Conservation (phyloP, 2,797 vertebrate species). For the Sebastes variabilis region DNA sequence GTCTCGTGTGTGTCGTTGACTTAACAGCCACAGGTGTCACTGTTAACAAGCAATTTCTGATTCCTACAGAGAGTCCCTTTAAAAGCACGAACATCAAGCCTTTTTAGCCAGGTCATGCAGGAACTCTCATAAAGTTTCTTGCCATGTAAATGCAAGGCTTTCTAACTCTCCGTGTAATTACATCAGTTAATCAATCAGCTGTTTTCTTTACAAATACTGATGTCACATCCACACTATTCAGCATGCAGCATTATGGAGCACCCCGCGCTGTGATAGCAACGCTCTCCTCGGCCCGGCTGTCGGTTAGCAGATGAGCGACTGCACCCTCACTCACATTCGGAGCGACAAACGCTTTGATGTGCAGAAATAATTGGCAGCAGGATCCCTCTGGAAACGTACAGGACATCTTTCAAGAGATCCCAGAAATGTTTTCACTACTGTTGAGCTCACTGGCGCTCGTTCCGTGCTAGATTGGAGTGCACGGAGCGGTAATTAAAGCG, state of each 20-base stretch:
- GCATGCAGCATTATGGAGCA: not conserved
- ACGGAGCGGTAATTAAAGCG: constrained; percentile 74
- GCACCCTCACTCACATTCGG: constrained; percentile 24
- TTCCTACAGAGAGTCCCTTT: too few relatives aligned
- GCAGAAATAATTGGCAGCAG: constrained; percentile 40
- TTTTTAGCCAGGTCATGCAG: not conserved
- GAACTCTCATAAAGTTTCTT: not conserved
- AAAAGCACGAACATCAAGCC: not conserved
- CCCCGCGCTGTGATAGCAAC: not conserved
- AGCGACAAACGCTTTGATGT: constrained; percentile 48
- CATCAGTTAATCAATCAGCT: constrained; percentile 34
- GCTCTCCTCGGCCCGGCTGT: not conserved
- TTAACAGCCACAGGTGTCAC: too few relatives aligned
- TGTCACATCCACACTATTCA: constrained; percentile 17
- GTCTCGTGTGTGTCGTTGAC: too few relatives aligned
- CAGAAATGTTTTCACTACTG: constrained; percentile 74
- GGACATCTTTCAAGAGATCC: constrained; percentile 61
- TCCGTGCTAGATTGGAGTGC: constrained; percentile 50
- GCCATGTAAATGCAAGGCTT: not conserved
- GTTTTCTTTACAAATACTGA: constrained; percentile 41
- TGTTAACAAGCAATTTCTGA: too few relatives aligned
- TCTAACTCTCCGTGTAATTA: constrained; percentile 4
- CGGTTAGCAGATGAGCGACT: constrained; percentile 16
- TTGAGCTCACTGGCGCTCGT: constrained; percentile 65
- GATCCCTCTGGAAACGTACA: constrained; percentile 51